These are phyloP conservation scores for Drosophila percnosoma DNA, from an alignment of 2,888 invertebrate species.

Conservation along the genomic window DNA sequence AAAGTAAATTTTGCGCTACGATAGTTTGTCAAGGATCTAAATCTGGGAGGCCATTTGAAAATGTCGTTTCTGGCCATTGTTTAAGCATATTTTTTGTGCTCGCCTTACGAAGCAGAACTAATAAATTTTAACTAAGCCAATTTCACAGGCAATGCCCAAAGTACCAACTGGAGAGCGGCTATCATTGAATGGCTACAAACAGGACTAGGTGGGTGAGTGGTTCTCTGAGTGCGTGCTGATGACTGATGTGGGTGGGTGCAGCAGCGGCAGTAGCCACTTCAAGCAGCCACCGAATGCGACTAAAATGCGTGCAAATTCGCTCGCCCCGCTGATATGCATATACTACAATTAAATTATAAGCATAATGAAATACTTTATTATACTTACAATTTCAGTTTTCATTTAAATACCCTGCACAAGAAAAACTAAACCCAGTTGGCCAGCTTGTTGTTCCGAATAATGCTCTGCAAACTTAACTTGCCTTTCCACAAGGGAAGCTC, in stretches of 20 bases:
- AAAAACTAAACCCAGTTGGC: not conserved
- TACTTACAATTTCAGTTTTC: slow-evolving; percentile 63
- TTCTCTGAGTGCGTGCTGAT: not conserved
- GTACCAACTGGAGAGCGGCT: slow-evolving; percentile 32
- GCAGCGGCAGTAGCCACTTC: slow-evolving; percentile 43
- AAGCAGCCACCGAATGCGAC: slow-evolving; percentile 48
- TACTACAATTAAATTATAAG: slow-evolving; percentile 66
- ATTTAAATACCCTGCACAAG: slow-evolving; percentile 39
- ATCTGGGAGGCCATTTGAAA: slow-evolving; percentile 11
- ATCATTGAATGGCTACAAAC: slow-evolving; percentile 46
- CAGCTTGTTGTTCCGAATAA: not conserved
- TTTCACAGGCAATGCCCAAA: slow-evolving; percentile 43
- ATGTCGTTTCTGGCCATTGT: slow-evolving; percentile 39
- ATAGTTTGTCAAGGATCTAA: slow-evolving; percentile 30
- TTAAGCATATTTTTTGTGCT: slow-evolving; percentile 42
- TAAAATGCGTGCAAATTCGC: slow-evolving; percentile 58
- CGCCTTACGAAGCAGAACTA: slow-evolving; percentile 51
- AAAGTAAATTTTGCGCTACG: slow-evolving; percentile 37
- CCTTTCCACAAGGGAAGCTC: not conserved
- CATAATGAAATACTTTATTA: slow-evolving; percentile 65
- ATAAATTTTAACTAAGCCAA: slow-evolving; percentile 66
- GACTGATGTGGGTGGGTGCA: not conserved
- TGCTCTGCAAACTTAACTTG: not conserved
- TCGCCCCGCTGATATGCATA: slow-evolving; percentile 49
- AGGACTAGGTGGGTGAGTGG: not conserved